Percentiles rank a stretch among this genome's conserved stretches.
Conservation (phyloP, 2,888 invertebrate genomes). For the Yponomeuta cagnagella region DNA sequence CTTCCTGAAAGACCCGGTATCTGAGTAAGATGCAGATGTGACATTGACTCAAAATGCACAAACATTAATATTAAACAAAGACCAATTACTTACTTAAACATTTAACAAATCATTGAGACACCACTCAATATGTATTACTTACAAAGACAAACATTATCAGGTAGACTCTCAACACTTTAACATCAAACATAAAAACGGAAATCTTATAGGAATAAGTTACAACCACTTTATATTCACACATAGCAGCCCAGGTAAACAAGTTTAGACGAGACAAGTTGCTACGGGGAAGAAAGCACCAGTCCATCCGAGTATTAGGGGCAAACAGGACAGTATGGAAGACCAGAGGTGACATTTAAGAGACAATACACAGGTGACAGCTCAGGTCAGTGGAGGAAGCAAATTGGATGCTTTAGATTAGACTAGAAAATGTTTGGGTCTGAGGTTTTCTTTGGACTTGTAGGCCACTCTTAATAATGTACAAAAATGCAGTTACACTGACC, state of each 20-base stretch:
- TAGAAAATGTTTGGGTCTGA: not conserved
- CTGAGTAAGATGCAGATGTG: no score
- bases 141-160: no score
- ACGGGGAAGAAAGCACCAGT: conserved; percentile 4
- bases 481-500: not conserved
- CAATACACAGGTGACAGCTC: not conserved
- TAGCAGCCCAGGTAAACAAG: not conserved
- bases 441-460: not conserved
- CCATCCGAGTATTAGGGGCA: not conserved
- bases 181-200: not conserved
- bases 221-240: not conserved
- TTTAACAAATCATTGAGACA: no score
- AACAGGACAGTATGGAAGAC: not conserved
- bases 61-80: no score
- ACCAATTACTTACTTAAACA: no score
- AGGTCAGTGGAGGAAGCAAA: not conserved
- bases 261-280: not conserved
- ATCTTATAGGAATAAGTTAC: not conserved
- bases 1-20: no score
- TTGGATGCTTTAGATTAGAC: not conserved
- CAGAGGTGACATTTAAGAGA: not conserved
- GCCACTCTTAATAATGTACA: not conserved
- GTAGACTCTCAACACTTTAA: no score
- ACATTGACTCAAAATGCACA: no score
- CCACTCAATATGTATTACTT: no score